Evolutionary conservation across 2,113 vertebrate genomes (phyloP), one percentile per base, ranked within the genome.

Genomic region (Coregonus clupeaformis): DNA sequence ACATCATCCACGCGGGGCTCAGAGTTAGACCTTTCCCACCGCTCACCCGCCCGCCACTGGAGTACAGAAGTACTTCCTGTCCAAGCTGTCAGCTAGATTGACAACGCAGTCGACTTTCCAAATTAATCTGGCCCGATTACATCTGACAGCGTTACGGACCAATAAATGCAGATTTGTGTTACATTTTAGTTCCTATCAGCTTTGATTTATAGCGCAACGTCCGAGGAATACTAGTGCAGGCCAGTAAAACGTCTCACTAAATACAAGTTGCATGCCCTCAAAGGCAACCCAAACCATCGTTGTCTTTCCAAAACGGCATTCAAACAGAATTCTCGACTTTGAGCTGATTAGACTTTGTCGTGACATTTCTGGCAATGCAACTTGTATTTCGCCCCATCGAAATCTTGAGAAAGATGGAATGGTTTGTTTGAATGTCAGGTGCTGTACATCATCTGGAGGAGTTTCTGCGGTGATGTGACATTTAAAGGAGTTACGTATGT

Each of bases 141-240:
- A 9, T 72, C 82, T 72, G 83, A 87, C 84, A 69, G 89, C 2
- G 64, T 80, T 85, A 84, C 80, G 47, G n/a, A 66, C 69, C 60
- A 69, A 85, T 87, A 71, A 85, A 89, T 76, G 83, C 80, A 86
- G 86, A 89, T 89, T 82, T 91, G 85, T 81, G 75, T 49, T 42
- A 74, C 55, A 88, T 90, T 79, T 86, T 76, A 63, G 73, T 59
- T 72, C 68, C 49, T 65, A 82, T 88, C 82, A 76, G 74, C 76
- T 76, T 52, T 82, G 83, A 89, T 90, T 84, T 88, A 87, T 77
- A 59, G 79, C 69, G 78, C 64, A 64, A 49, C 68, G 52, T 66
- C 25, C 4, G n/a, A 47, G 67, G 67, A 68, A 49, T 68, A 63
- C 42, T 27, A 70, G 64, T 1, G 74, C 16, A 79, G 76, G 71